These are phyloP conservation scores for Camponotus fellah DNA, from an alignment of 2,888 invertebrate species.

Conservation along the genomic window DNA sequence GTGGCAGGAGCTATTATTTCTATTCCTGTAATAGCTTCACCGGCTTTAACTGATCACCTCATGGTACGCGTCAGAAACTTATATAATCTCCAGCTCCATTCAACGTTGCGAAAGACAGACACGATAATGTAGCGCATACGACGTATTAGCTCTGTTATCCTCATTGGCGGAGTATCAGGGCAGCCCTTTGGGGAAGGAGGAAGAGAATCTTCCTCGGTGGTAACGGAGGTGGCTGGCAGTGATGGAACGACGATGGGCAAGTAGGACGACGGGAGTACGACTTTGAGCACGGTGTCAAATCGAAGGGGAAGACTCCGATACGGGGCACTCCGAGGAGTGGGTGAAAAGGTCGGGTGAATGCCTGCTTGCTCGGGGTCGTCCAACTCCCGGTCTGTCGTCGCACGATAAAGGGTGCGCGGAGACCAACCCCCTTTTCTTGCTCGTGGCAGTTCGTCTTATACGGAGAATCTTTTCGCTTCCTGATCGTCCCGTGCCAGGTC, in stretches of 20 bases:
- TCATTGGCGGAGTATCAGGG: conserved; percentile 11
- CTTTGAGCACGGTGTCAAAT: conserved; percentile 70
- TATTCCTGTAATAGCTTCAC: neutral
- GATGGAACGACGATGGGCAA: conserved; percentile 69
- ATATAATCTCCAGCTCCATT: conserved; percentile 23
- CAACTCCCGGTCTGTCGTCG: conserved; percentile 60
- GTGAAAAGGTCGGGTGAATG: conserved; percentile 60
- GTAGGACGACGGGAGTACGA: conserved; percentile 57
- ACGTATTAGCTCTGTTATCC: conserved; percentile 41
- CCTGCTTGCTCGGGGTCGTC: conserved; percentile 51
- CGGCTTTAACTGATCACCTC: conserved; percentile 38
- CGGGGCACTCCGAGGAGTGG: conserved; percentile 46
- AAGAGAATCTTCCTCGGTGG: conserved; percentile 62
- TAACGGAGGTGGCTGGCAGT: conserved; percentile 69
- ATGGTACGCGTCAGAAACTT: conserved; percentile 29
- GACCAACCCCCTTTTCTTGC: conserved; percentile 58
- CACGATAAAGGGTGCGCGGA: conserved; percentile 66
- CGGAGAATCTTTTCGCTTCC: conserved; percentile 26
- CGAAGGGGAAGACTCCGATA: conserved; percentile 64
- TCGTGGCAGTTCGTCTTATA: conserved; percentile 67
- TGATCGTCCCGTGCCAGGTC: conserved; percentile 12
- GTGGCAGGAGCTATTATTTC: conserved; percentile 14
- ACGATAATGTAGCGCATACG: conserved; percentile 44
- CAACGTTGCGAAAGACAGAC: conserved; percentile 26
- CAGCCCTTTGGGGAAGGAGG: conserved; percentile 16